phyloP scores from a whole-genome alignment of 1,140 invertebrate species.

The Aleiodes sp. region DNA sequence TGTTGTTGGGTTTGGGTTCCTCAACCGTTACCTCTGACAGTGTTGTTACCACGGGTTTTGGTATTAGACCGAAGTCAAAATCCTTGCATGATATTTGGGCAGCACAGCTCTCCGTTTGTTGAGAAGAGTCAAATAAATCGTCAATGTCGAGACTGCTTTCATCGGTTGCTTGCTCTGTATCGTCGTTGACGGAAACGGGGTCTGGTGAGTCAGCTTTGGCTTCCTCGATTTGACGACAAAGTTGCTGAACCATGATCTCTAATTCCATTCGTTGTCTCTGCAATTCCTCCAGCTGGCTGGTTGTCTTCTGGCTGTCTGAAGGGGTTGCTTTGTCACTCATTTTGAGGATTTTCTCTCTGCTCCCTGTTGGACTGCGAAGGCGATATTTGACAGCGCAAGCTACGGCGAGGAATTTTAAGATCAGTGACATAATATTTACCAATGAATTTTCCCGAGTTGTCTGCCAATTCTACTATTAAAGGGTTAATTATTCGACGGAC shows the following conservation, averaged over 20 bases:
- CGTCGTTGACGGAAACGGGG: background rate
- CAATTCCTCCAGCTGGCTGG: background rate
- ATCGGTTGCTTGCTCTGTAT: background rate
- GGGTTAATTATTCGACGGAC: constrained; percentile 9
- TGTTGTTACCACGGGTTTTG: background rate
- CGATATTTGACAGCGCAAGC: too few species aligned
- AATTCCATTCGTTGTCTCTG: background rate
- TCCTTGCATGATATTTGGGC: background rate
- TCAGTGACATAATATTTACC: too few species aligned
- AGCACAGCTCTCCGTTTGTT: background rate
- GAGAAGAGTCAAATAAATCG: background rate
- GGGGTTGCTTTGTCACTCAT: too few species aligned
- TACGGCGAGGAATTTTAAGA: too few species aligned
- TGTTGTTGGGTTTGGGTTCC: background rate
- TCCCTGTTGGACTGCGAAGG: too few species aligned
- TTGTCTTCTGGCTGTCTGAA: too few species aligned
- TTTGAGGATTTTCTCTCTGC: too few species aligned
- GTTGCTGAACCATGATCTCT: background rate
- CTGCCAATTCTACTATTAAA: background rate
- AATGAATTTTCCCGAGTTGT: too few species aligned
- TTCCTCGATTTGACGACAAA: background rate
- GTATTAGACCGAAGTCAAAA: background rate
- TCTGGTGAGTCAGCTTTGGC: background rate
- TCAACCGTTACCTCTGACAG: background rate
- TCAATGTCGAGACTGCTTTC: background rate